A percentile compares a stretch with the other conserved stretches of the same genome.
These are phyloP conservation scores for Pseudococcus longispinus DNA, from an alignment of 2,888 invertebrate genomes.

Conservation along the genomic window DNA sequence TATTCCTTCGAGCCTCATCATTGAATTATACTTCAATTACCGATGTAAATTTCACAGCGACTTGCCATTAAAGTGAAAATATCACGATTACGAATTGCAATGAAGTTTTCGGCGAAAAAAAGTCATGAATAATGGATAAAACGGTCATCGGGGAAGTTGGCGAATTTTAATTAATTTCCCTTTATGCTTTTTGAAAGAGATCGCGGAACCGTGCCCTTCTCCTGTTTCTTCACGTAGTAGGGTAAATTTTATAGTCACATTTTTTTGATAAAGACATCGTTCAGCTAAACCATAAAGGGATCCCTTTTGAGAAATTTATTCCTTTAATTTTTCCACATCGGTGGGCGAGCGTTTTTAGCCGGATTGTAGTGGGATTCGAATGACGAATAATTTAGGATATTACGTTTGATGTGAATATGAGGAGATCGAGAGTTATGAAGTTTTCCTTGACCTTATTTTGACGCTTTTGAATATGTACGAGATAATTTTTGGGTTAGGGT, in stretches of 20 bases:
- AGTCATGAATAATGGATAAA: conserved; percentile 30
- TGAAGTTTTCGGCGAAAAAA: conserved; percentile 9
- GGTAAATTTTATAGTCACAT: background rate
- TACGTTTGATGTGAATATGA: background rate
- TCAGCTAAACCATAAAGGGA: background rate
- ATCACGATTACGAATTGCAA: background rate
- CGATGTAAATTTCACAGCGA: background rate
- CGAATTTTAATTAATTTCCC: conserved; percentile 32
- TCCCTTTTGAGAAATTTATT: background rate
- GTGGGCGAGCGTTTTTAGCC: background rate
- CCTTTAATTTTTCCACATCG: background rate
- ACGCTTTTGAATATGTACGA: no score
- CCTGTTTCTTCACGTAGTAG: background rate
- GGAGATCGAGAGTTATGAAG: background rate
- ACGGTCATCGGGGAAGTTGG: background rate
- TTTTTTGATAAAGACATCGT: background rate
- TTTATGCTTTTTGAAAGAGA: background rate
- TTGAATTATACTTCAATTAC: background rate
- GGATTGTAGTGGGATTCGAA: background rate
- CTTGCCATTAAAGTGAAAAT: background rate
- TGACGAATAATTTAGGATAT: background rate
- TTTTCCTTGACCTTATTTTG: no score
- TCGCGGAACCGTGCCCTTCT: background rate
- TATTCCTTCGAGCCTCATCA: background rate
- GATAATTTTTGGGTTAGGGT: no score